phyloP scores from a whole-genome alignment of 2,113 vertebrate species.

The Pungitius pungitius region DNA sequence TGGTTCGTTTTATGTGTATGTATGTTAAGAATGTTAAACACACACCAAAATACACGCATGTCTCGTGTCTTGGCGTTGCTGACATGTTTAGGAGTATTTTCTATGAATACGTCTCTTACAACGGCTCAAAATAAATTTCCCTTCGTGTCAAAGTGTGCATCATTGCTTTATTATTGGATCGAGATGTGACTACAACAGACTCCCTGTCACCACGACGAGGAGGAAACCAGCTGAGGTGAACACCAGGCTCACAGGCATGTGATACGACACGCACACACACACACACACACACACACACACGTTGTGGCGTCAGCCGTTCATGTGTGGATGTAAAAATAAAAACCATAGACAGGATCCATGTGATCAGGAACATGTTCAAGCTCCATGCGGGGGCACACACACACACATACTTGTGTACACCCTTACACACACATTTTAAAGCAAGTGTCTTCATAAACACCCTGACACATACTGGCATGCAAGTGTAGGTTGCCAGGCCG shows the following conservation, averaged over 20 bases:
- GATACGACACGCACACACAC: slow-evolving; percentile 24
- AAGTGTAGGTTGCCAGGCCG: slow-evolving; percentile 58
- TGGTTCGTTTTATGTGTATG: neutral
- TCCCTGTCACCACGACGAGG: slow-evolving; percentile 50
- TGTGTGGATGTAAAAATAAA: slow-evolving; percentile 64
- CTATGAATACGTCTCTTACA: slow-evolving; percentile 11
- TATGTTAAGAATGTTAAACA: neutral
- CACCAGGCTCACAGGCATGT: slow-evolving; percentile 50
- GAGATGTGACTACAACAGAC: slow-evolving; percentile 60
- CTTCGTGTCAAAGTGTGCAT: slow-evolving; percentile 28
- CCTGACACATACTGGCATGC: slow-evolving; percentile 54
- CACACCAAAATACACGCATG: neutral
- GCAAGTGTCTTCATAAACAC: slow-evolving; percentile 74
- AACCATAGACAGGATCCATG: slow-evolving; percentile 44
- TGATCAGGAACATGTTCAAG: slow-evolving; percentile 28
- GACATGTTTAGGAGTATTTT: neutral
- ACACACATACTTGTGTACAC: neutral
- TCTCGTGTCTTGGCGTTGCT: neutral
- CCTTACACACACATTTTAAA: slow-evolving; percentile 54
- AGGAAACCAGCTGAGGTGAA: slow-evolving; percentile 51
- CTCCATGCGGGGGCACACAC: slow-evolving; percentile 10
- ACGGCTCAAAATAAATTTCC: slow-evolving; percentile 14
- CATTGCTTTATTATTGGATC: slow-evolving; percentile 56
- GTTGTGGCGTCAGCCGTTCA: slow-evolving; percentile 31
- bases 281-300: slow-evolving; percentile 29